Percentiles rank a stretch among this genome's conserved stretches.
Conservation (phyloP, 2,888 invertebrate genomes). For the Trisateles emortualis region DNA sequence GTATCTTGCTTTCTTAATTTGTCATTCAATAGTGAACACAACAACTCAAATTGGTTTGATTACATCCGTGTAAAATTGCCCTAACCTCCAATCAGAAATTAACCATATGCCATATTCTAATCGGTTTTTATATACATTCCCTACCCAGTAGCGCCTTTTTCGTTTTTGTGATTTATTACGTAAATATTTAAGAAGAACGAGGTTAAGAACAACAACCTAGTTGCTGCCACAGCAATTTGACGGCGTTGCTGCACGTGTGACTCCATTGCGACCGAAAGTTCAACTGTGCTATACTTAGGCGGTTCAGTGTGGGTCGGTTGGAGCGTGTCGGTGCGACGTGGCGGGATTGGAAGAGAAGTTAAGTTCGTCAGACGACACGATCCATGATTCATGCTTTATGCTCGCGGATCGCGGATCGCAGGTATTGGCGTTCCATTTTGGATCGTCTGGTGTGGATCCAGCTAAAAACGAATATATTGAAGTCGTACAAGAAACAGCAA, state of each 20-base stretch:
- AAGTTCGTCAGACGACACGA: conserved; percentile 8
- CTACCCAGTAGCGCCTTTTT: conserved; percentile 9
- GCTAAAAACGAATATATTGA: no score
- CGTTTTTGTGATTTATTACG: conserved; percentile 22
- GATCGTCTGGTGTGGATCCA: conserved; percentile 25
- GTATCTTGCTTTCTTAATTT: conserved; percentile 33
- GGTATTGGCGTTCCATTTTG: conserved; percentile 22
- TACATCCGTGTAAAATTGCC: conserved; percentile 22
- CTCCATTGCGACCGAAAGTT: conserved; percentile 14
- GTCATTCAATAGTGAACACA: conserved; percentile 39
- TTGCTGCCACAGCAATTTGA: conserved; percentile 29
- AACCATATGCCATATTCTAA: not conserved
- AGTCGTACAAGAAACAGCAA: no score
- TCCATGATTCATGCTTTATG: conserved; percentile 38
- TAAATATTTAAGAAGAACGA: conserved; percentile 31
- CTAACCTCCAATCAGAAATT: not conserved
- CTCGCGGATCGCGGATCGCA: conserved; percentile 42
- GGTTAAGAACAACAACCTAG: no score
- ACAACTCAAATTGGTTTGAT: conserved; percentile 37
- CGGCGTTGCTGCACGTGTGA: conserved; percentile 32
- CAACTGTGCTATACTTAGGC: not conserved
- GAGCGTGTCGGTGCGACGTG: not conserved
- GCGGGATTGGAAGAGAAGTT: not conserved
- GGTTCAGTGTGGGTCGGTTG: not conserved
- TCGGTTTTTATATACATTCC: not conserved